Percentiles rank a stretch among this genome's conserved stretches.
Conservation (phyloP, 2,797 vertebrate species). For the Amblyraja radiata region DNA sequence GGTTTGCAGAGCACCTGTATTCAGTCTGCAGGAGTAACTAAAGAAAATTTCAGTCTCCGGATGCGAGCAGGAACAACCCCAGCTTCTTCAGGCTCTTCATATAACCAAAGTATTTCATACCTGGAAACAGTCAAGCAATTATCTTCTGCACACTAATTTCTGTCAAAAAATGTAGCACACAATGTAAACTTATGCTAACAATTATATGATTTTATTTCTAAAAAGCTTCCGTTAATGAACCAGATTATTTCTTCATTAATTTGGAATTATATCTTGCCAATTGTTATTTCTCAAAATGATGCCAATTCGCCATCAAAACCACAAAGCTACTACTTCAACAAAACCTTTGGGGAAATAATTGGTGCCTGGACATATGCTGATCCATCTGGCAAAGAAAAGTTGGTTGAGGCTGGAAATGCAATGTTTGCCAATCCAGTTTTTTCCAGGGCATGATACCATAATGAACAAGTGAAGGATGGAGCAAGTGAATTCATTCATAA, state of each 20-base stretch:
- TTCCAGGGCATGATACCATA: slow-evolving; percentile 2
- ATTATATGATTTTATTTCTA: neutral
- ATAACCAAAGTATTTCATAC: too few species aligned
- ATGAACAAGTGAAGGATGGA: slow-evolving; percentile 9
- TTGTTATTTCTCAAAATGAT: neutral
- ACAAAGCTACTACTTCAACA: neutral
- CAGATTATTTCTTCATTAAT: neutral
- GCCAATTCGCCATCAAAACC: neutral
- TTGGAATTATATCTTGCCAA: neutral
- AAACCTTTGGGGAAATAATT: neutral
- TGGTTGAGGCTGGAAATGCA: neutral
- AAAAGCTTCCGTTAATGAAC: neutral
- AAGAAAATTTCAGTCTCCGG: too few species aligned
- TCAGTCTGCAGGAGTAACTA: too few species aligned
- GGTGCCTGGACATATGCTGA: neutral
- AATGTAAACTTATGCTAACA: too few species aligned
- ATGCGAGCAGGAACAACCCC: too few species aligned
- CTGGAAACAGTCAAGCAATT: too few species aligned
- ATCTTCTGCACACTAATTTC: too few species aligned
- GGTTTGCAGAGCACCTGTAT: too few species aligned
- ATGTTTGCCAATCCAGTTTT: slow-evolving; percentile 17
- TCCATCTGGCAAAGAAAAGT: neutral
- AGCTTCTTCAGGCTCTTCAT: too few species aligned
- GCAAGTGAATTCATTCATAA: slow-evolving; percentile 22
- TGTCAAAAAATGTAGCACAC: too few species aligned